Percentiles rank a stretch among this genome's conserved stretches.
These are phyloP conservation scores for Eudyptes chrysolophus DNA, from an alignment of 2,113 vertebrate genomes.

Conservation along the genomic window DNA sequence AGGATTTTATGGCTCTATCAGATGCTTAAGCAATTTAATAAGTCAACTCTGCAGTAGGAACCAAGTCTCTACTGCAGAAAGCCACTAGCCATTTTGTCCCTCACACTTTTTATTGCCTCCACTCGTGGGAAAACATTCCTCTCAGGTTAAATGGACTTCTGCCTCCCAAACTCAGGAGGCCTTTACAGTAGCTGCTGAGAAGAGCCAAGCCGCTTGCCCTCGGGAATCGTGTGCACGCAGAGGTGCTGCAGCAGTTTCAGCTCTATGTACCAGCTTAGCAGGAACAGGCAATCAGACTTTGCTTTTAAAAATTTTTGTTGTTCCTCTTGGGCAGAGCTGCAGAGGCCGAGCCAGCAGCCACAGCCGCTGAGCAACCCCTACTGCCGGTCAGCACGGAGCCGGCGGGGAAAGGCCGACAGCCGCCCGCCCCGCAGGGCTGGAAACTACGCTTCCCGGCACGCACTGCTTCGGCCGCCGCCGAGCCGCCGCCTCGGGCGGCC, in stretches of 20 bases:
- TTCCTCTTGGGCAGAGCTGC: neutral
- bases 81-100: neutral
- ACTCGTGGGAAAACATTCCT: neutral
- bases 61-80: neutral
- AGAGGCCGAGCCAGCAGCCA: neutral
- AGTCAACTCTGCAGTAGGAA: neutral
- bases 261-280: accelerated
- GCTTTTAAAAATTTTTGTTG: accelerated
- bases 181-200: neutral
- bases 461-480: neutral
- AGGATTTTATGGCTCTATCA: neutral
- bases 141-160: neutral
- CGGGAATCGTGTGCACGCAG: accelerated
- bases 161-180: neutral
- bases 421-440: accelerated
- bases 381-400: accelerated
- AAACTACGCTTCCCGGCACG: no score
- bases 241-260: neutral
- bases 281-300: accelerated
- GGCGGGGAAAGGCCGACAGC: accelerated
- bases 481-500: no score
- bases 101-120: neutral
- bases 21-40: neutral
- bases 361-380: neutral
- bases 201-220: neutral